A percentile compares a stretch with the other conserved stretches of the same genome.
Evolutionary conservation across 1,140 invertebrate species (phyloP).

Genomic region (Zeugodacus cucurbitae): DNA sequence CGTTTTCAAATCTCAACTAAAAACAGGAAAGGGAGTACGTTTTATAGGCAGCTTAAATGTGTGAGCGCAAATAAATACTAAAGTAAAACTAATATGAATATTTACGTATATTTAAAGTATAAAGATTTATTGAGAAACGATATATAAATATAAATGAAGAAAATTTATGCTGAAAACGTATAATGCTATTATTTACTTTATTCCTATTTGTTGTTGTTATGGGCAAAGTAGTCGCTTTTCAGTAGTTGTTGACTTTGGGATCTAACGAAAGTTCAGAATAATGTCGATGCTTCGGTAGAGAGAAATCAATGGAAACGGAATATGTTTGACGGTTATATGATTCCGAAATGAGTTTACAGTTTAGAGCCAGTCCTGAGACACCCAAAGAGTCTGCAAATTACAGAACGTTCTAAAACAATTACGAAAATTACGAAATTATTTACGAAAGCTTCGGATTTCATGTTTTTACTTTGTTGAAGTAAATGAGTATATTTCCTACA

Average conservation of each 20-base stretch:
- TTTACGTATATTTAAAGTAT: not conserved
- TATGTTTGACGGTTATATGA: too few relatives aligned
- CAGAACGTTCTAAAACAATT: too few relatives aligned
- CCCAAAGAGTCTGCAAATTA: too few relatives aligned
- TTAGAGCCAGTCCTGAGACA: too few relatives aligned
- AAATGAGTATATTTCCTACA: too few relatives aligned
- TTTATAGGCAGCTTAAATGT: not conserved
- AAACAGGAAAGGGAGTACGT: not conserved
- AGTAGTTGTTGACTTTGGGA: not conserved
- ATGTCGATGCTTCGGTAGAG: too few relatives aligned
- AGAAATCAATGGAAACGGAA: too few relatives aligned
- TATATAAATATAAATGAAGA: not conserved
- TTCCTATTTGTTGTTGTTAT: not conserved
- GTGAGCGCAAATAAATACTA: not conserved
- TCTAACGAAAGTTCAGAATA: too few relatives aligned
- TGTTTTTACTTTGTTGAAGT: too few relatives aligned
- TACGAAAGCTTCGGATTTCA: too few relatives aligned
- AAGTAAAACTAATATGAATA: not conserved
- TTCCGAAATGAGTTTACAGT: too few relatives aligned
- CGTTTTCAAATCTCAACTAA: not conserved
- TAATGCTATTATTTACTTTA: not conserved
- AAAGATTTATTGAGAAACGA: not conserved
- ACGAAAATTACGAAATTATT: too few relatives aligned
- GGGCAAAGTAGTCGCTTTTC: not conserved
- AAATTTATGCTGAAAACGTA: not conserved